Evolutionary conservation across 2,113 vertebrate species (phyloP).

Genomic region (Malaclemys terrapin): DNA sequence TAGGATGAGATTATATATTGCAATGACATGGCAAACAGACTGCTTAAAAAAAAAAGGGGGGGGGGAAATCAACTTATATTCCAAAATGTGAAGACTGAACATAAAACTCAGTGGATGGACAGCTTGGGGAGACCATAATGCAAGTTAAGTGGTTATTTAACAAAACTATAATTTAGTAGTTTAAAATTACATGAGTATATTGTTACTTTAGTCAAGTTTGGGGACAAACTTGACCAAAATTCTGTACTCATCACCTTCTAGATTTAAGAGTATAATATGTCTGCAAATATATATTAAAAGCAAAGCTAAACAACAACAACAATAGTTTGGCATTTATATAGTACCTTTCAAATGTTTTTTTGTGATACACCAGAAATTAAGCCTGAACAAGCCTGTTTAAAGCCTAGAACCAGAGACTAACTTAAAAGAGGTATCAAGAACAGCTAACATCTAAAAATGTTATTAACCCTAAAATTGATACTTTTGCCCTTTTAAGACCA

Average conservation of each 20-base stretch:
- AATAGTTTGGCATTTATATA: not conserved
- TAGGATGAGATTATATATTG: not conserved
- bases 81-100: slow-evolving; percentile 3
- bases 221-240: not conserved
- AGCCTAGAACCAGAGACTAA: not conserved
- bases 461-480: rapidly evolving
- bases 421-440: rapidly evolving
- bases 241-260: not conserved
- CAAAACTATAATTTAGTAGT: not conserved
- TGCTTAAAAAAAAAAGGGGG: not conserved
- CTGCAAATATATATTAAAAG: not conserved
- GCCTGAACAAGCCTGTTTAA: not conserved
- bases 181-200: not conserved
- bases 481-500: not conserved
- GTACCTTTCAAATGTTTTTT: not conserved
- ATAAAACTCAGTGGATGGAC: not conserved
- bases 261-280: not conserved
- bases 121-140: not conserved
- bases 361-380: not conserved
- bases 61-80: not conserved
- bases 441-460: rapidly evolving
- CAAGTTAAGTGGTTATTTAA: not conserved
- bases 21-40: not conserved
- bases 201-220: not conserved
- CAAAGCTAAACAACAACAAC: not conserved